phyloP scores from a whole-genome alignment of 2,888 invertebrate genomes.

The Coleophora flavipennella region DNA sequence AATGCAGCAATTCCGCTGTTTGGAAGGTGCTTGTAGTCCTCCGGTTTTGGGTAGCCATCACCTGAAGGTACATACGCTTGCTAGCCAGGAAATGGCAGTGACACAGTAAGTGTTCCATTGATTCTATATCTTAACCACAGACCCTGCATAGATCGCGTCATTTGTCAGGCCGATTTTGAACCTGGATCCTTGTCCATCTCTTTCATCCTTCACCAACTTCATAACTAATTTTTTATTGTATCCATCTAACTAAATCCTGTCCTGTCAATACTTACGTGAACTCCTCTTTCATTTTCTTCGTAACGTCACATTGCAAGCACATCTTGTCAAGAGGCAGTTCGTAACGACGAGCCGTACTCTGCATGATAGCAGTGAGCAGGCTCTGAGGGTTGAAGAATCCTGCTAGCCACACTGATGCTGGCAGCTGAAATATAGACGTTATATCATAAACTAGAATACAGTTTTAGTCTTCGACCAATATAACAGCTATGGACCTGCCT shows the following conservation, averaged over 20 bases:
- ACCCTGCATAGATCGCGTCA: too few species aligned
- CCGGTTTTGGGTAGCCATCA: too few species aligned
- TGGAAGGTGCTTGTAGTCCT: too few species aligned
- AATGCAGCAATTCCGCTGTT: too few species aligned
- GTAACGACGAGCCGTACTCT: slow-evolving; percentile 94
- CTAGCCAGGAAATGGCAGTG: too few species aligned
- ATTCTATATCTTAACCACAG: too few species aligned
- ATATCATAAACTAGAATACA: not conserved
- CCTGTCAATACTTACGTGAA: slow-evolving; percentile 77
- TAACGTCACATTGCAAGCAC: slow-evolving; percentile 97
- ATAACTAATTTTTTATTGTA: not conserved
- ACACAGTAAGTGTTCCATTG: too few species aligned
- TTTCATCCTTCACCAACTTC: not conserved
- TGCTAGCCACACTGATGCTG: slow-evolving; percentile 94
- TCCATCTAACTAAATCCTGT: not conserved
- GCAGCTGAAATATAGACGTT: slow-evolving; percentile 72
- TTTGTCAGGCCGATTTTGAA: too few species aligned
- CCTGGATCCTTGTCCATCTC: too few species aligned
- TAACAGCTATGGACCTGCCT: too few species aligned
- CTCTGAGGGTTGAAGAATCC: slow-evolving; percentile 99
- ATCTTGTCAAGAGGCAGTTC: slow-evolving; percentile 95
- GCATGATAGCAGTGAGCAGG: slow-evolving; percentile 97
- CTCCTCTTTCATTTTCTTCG: slow-evolving; percentile 96
- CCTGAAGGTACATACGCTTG: too few species aligned
- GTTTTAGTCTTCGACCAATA: too few species aligned